Evolutionary conservation across 2,113 vertebrate species (phyloP), one percentile per base, ranked within the genome.

Genomic region (Carassius carassius): DNA sequence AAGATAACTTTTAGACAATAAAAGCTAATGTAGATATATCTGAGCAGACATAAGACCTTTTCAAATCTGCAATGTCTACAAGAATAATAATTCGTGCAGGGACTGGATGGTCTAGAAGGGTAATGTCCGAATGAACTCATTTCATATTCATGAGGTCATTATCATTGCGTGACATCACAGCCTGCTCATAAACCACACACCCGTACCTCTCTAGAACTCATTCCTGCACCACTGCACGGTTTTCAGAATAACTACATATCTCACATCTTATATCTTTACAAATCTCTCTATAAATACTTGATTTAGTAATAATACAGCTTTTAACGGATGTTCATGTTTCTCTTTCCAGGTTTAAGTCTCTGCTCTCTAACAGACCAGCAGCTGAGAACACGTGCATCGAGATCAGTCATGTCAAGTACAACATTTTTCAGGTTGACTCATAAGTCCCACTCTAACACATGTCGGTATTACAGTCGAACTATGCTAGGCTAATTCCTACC

Each of bases 381-480:
- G 95, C 96, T 13, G 98, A 99, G 80, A 97, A 96, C 94, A 97
- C 97, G 87, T 99, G 97, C 86, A 98, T 99, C 85, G 98, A 99
- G 93, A 99, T 95, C 87, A 94, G 94, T 88, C 94, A 95, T 6
- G 92, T 95, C 88, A 94, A 94, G 86, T 95, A 95, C 88, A 90
- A 76, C 49, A 92, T 91, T 77, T 92, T 92, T 87, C 86, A 92
- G 88, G 92, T 92, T 41, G 25, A 21, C 3, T 23, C 16, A 79
- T 54, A 23, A 41, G 19, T 56, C 32, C 37, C 19, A 62, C 23
- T 60, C 12, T 21, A 37, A 16, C 51, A 14, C 19, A 37, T 62
- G 75, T 23, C 9, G 32, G 56, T 13, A n/a, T 78, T 25, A 80
- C 78, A 25, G 78, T 47, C 58, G n/a, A 60, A 32, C 51, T 13